phyloP scores from a whole-genome alignment of 2,113 vertebrate genomes.

The Hypanus sabinus region DNA sequence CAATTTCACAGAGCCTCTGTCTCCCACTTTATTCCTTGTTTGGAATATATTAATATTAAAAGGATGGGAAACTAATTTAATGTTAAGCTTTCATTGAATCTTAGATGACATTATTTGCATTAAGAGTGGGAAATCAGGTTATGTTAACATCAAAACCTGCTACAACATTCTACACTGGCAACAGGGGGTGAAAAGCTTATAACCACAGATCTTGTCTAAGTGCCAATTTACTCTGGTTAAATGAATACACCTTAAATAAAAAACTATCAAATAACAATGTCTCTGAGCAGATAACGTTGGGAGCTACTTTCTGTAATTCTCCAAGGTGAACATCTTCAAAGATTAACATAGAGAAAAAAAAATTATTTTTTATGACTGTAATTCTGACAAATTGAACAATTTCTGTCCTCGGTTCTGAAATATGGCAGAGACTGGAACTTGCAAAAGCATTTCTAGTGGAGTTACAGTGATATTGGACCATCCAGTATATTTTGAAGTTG shows the following conservation, averaged over 20 bases:
- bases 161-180: background rate
- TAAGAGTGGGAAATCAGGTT: background rate
- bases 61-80: background rate
- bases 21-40: too few relatives aligned
- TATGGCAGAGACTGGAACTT: background rate
- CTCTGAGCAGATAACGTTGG: background rate
- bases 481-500: background rate
- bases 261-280: background rate
- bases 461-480: background rate
- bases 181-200: background rate
- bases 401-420: background rate
- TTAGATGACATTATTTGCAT: background rate
- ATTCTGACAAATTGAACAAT: background rate
- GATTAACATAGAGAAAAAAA: background rate
- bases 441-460: background rate
- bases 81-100: background rate
- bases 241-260: background rate
- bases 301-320: background rate
- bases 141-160: background rate
- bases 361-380: background rate
- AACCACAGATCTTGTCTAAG: background rate
- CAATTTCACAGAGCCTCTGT: too few relatives aligned
- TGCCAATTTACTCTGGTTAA: background rate
- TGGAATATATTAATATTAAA: background rate
- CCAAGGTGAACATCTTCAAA: background rate